Evolutionary conservation across 1,140 invertebrate genomes (phyloP), one percentile per base, ranked within the genome.

Genomic region (Solen grandis): DNA sequence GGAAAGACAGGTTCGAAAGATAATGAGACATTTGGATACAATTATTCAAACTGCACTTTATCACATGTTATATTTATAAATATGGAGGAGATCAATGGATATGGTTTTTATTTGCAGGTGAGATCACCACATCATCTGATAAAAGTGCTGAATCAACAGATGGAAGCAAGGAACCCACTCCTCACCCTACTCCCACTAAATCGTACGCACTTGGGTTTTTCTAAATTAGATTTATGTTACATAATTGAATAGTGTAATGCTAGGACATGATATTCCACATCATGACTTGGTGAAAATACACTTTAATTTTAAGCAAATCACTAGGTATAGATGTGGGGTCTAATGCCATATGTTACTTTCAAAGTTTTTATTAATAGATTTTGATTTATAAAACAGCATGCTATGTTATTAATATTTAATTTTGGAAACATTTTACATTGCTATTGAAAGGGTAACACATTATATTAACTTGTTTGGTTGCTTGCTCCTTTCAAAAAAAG

Each of bases 111-210:
- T 8, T 13, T 55, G 27, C 38, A 50, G 54, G n/a, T 52, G 65
- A 69, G 14, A 54, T 22, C 22, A 0, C 66, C 0, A 16, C 65
- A 35, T 8, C 62, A 50, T 72, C 69, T 54, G 68, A 81, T 16
- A 81, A 65, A 54, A 59, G 50, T 36, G 50, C 46, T n/a, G 69
- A 66, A 22, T 73, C 68, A 38, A 73, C 78, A 55, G 68, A 72
- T 62, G 60, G 68, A 22, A 72, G 78, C 36, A 63, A 63, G 22
- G 78, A 81, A 41, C 68, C 57, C 0, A 72, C 69, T 36, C 68
- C 69, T n/a, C 78, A 81, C 35, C 68, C 78, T 52, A 72, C 69
- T 41, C 60, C 68, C 2, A 81, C 78, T 2, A 81, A 78, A 78
- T 33, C 35, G 60, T 73, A 57, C 55, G 57, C 27, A 31, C 22